Percentiles rank a stretch among this genome's conserved stretches.
Conservation (phyloP, 30 jellyfish, hydroid and myxozoan species). For the Aurelia coerulea region DNA sequence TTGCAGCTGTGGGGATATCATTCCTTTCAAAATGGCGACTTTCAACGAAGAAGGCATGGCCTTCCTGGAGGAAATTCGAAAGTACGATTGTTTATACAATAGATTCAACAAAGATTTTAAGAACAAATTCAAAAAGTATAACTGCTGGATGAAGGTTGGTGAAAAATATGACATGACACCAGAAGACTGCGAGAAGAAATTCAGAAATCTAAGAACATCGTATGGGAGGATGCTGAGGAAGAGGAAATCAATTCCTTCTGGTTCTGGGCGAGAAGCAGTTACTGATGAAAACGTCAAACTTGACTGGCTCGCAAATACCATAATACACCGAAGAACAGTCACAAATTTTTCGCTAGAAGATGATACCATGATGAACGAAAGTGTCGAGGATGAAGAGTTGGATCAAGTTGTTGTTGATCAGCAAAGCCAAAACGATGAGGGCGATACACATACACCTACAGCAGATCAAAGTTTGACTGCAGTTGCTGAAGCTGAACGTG, state of each 20-base stretch:
- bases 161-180: constrained; percentile 33
- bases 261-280: constrained; percentile 63
- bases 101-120: constrained; percentile 20
- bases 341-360: background rate
- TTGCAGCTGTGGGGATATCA: no score
- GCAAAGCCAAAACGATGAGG: background rate
- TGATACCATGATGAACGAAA: background rate
- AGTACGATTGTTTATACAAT: constrained; percentile 31
- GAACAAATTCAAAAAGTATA: constrained; percentile 11
- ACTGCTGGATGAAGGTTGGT: constrained; percentile 41
- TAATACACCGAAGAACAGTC: constrained; percentile 45
- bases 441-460: no score
- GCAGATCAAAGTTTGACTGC: background rate
- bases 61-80: constrained; percentile 24
- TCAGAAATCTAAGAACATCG: constrained; percentile 47
- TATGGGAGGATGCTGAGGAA: constrained; percentile 60
- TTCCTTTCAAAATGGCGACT: constrained; percentile 20
- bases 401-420: background rate
- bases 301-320: constrained; percentile 40
- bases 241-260: constrained; percentile 52
- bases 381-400: constrained; percentile 6
- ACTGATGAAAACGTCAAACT: constrained; percentile 8
- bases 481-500: background rate
- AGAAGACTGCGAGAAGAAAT: constrained; percentile 54
- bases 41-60: constrained; percentile 18